A percentile compares a stretch with the other conserved stretches of the same genome.
Evolutionary conservation across 2,113 vertebrate genomes (phyloP).

Genomic region (human): GRCh38 chr11:103621501-103622000

Average conservation of each 20-base stretch:
- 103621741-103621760: too few species aligned
- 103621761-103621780: too few species aligned
- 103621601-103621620: too few species aligned
- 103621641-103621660: too few species aligned
- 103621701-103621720: background rate
- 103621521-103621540: too few species aligned
- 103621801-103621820: background rate
- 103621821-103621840: background rate
- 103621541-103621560: too few species aligned
- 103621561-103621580: too few species aligned
- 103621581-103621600: too few species aligned
- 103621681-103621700: background rate
- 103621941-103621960: background rate
- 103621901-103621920: background rate
- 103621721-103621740: background rate
- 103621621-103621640: too few species aligned
- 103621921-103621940: background rate
- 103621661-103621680: too few species aligned
- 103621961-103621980: background rate
- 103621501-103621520: too few species aligned
- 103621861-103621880: background rate
- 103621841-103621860: background rate
- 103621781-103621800: background rate
- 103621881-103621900: background rate
- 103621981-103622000: background rate